phyloP scores from a whole-genome alignment of 1,140 invertebrate species.

The Yoshiicerus persimilis region DNA sequence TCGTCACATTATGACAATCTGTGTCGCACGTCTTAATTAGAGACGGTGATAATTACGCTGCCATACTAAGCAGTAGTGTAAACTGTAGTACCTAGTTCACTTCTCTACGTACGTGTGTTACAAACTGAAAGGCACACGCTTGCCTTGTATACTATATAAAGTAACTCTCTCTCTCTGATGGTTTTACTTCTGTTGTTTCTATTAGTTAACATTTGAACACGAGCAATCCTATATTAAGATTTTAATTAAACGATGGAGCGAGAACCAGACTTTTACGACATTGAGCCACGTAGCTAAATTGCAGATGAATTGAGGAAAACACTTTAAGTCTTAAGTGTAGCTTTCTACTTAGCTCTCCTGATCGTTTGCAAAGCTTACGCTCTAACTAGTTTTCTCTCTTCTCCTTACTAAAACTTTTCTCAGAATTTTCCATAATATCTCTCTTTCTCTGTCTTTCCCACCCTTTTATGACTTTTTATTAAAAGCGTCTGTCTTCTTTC shows the following conservation, averaged over 20 bases:
- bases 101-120: neutral
- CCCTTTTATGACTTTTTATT: slow-evolving; percentile 29
- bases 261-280: slow-evolving; percentile 17
- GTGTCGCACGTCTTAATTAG: slow-evolving; percentile 49
- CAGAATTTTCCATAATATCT: neutral
- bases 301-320: slow-evolving; percentile 7
- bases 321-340: neutral
- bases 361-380: neutral
- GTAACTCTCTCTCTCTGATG: neutral
- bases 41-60: slow-evolving; percentile 43
- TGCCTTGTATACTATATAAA: too few species aligned
- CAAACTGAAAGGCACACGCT: too few species aligned
- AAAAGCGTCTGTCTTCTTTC: slow-evolving; percentile 8
- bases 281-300: slow-evolving; percentile 19
- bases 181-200: neutral
- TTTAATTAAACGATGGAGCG: slow-evolving; percentile 27
- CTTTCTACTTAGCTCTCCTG: neutral
- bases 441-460: neutral
- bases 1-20: slow-evolving; percentile 50
- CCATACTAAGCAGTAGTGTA: neutral
- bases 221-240: slow-evolving; percentile 3
- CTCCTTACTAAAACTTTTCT: neutral
- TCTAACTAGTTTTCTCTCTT: neutral
- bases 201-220: neutral
- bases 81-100: neutral